phyloP scores from a whole-genome alignment of 2,797 vertebrate species.

The Cheirogaleus major region DNA sequence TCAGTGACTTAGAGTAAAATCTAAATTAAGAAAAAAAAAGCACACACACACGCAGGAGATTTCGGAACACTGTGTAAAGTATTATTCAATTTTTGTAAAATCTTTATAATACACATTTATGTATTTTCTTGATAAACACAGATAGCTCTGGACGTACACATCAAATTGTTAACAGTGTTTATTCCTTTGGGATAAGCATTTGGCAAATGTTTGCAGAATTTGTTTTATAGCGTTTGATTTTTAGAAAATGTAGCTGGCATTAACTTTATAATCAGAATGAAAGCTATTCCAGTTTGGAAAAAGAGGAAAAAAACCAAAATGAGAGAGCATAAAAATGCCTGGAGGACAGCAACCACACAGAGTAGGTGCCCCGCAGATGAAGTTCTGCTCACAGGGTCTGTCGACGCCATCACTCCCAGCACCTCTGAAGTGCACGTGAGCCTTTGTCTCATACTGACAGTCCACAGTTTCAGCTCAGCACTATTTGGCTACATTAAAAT shows the following conservation, averaged over 20 bases:
- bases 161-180: background rate
- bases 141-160: background rate
- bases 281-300: background rate
- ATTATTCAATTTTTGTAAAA: background rate
- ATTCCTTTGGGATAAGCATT: background rate
- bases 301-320: background rate
- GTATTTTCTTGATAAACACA: background rate
- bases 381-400: background rate
- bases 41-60: too few relatives aligned
- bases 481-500: background rate
- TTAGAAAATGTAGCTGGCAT: background rate
- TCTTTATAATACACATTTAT: background rate
- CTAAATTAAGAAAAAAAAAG: background rate
- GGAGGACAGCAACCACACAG: fast-evolving
- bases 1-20: background rate
- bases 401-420: fast-evolving
- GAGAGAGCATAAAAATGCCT: fast-evolving
- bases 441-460: background rate
- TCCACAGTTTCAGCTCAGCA: background rate
- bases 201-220: background rate
- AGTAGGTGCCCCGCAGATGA: background rate
- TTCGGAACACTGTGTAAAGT: background rate
- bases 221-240: background rate
- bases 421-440: background rate
- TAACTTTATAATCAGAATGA: background rate